phyloP scores from a whole-genome alignment of 2,888 invertebrate species.

The Eurois occulta region DNA sequence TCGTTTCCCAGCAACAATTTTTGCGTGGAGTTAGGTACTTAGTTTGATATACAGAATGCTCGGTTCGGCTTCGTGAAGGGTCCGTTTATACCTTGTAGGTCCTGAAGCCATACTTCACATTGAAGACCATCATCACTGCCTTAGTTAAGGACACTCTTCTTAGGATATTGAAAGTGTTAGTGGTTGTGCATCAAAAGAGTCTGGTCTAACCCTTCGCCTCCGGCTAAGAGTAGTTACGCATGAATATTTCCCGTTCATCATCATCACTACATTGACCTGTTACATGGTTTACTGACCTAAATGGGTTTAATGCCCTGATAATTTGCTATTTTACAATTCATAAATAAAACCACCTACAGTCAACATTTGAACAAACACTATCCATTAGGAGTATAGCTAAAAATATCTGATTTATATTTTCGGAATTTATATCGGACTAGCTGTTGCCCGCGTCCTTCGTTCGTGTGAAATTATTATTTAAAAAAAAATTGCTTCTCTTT shows the following conservation, averaged over 20 bases:
- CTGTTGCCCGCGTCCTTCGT: too few relatives aligned
- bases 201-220: neutral
- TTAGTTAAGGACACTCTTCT: neutral
- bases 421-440: neutral
- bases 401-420: neutral
- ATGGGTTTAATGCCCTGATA: neutral
- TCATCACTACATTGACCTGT: neutral
- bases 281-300: neutral
- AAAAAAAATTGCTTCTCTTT: too few relatives aligned
- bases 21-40: too few relatives aligned
- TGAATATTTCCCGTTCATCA: neutral
- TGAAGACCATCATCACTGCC: neutral
- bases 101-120: neutral
- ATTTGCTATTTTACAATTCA: neutral
- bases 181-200: too few relatives aligned
- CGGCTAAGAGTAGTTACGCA: neutral
- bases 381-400: neutral
- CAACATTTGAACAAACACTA: neutral
- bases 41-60: too few relatives aligned
- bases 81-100: too few relatives aligned
- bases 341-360: neutral
- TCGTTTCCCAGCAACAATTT: too few relatives aligned
- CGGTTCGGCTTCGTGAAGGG: too few relatives aligned
- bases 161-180: neutral
- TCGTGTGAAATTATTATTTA: too few relatives aligned